Percentiles rank a stretch among this genome's conserved stretches.
phyloP scores from a whole-genome alignment of 2,888 invertebrate species.

The Acleris cristana region DNA sequence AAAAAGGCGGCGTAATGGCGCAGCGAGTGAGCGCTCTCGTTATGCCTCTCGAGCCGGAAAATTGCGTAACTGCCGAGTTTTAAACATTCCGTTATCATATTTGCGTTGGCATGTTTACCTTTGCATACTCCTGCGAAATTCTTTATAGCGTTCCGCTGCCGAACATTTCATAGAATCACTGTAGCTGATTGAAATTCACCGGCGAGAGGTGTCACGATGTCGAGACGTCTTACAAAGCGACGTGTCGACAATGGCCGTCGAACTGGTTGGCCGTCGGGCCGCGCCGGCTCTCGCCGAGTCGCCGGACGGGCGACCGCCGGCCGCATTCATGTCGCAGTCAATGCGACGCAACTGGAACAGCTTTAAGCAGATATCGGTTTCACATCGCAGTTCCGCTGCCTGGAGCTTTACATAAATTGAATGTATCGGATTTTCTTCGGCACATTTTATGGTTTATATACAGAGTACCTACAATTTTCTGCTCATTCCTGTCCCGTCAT shows the following conservation, averaged over 20 bases:
- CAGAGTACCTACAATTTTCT: too few species aligned
- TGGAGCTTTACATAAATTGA: neutral
- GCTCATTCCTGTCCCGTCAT: too few species aligned
- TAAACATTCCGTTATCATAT: conserved; percentile 48
- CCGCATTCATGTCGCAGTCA: conserved; percentile 8
- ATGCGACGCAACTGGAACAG: conserved; percentile 2
- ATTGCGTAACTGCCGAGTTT: conserved; percentile 56
- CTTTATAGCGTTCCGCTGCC: conserved; percentile 15
- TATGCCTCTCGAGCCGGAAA: conserved; percentile 53
- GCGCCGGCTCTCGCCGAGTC: neutral
- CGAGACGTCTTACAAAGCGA: conserved; percentile 23
- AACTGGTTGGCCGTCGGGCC: conserved; percentile 13
- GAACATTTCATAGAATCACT: too few species aligned
- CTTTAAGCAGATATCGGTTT: neutral
- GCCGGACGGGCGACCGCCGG: neutral
- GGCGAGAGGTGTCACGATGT: neutral
- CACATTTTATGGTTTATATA: too few species aligned
- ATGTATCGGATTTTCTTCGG: neutral
- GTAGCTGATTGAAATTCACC: conserved; percentile 18
- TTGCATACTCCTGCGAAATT: conserved; percentile 24
- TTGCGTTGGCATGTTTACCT: conserved; percentile 40
- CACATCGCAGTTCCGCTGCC: neutral
- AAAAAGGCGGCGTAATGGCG: conserved; percentile 48
- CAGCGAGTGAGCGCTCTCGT: conserved; percentile 48
- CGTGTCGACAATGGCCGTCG: conserved; percentile 27